phyloP scores from a whole-genome alignment of 2,888 invertebrate species.

The Syrista parreyssii region DNA sequence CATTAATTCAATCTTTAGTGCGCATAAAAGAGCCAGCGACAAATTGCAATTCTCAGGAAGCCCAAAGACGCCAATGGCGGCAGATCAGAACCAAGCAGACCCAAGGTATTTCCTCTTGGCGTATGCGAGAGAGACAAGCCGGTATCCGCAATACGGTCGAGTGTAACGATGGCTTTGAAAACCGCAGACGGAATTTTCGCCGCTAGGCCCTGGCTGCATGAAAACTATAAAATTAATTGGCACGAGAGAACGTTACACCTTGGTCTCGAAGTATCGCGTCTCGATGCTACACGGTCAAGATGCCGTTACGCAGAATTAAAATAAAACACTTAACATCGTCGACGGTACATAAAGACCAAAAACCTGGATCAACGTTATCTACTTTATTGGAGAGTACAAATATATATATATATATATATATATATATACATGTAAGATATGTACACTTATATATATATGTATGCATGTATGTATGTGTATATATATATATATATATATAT shows the following conservation, averaged over 20 bases:
- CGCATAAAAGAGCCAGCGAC: background rate
- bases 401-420: background rate
- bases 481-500: too few relatives aligned
- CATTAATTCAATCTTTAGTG: background rate
- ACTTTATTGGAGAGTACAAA: background rate
- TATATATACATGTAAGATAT: too few relatives aligned
- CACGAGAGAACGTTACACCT: background rate
- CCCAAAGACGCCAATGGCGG: background rate
- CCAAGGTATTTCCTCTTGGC: background rate
- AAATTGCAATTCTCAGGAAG: background rate
- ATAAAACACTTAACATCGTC: background rate
- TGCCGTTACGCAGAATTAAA: background rate
- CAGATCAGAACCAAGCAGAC: background rate
- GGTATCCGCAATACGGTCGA: background rate
- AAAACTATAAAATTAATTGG: conserved; percentile 16
- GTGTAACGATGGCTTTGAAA: background rate
- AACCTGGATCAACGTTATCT: background rate
- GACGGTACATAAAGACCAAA: background rate
- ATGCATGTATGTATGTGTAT: background rate
- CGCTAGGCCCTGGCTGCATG: background rate
- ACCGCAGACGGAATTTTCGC: conserved; percentile 9
- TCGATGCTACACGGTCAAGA: background rate
- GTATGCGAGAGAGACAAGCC: background rate
- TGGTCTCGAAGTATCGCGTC: background rate
- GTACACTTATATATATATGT: too few relatives aligned